Base-by-base conservation (phyloP, 2,113 vertebrate species). In the Pangasianodon gigas region DNA sequence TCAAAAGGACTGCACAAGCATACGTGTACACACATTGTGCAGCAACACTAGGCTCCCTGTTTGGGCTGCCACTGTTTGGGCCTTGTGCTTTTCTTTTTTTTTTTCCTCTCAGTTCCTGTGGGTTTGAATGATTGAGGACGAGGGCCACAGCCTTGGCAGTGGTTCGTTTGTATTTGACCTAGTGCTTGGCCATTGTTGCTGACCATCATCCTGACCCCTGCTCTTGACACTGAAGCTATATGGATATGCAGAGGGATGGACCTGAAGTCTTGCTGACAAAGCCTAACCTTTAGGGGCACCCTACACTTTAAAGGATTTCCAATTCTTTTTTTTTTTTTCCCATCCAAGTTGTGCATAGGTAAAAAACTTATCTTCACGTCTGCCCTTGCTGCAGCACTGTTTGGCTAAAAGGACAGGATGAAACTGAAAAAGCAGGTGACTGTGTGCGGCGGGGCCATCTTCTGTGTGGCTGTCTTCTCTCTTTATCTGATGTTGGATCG, bases 381-480 rank as follows among this genome's bases (percentile, higher is more conserved):
- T n/a, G 67, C 65, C 84, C 54, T 91, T 84, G 85, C 44, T 82
- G 85, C 44, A 89, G 88, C 46, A 86, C 54, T 1, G 7, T 56
- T 81, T 65, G 21, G 51, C 52, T 89, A 87, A 85, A 56, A 69
- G 79, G 29, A 74, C 79, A 96, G 92, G 75, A 99, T 99, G 98
- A 99, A 99, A 96, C 96, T 99, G 94, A 99, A 98, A 94, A 99
- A 99, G 96, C 98, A 99, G 95, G 98, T 99, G 96, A 99, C 98
- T 0, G 97, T 99, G 87, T 99, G 98, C 6, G 98, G 98, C 48
- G 98, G 98, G 84, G 98, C 97, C 91, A 97, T 98, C 94, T 99
- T 99, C 96, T 99, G 98, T 82, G 98, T 99, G 95, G 98, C 98
- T 0, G 98, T 99, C 84, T 99, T 99, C 95, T 98, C 98, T 0